Evolutionary conservation across 2,113 vertebrate species (phyloP), one percentile per base, ranked within the genome.

Genomic region (Crocuta crocuta): DNA sequence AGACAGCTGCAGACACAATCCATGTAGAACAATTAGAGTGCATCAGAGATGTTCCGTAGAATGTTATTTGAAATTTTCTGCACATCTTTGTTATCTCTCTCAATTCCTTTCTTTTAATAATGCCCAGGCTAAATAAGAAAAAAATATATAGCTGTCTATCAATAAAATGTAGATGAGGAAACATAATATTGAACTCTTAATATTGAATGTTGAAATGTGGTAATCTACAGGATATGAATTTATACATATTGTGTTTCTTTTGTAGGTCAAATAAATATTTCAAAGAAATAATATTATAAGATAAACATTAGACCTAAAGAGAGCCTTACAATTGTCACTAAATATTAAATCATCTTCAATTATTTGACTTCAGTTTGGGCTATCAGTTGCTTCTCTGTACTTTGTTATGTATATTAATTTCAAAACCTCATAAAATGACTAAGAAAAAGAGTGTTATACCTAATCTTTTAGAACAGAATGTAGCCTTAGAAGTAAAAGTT

Each of bases 401-500:
- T 89, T 73, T 50, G 31, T 66, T 53, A 45, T 28, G 5, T 26
- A 0, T 71, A 58, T 61, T 78, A 88, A 70, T 78, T 95, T 94
- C 33, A 58, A 87, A 74, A 73, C 10, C 94, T 76, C 8, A 50
- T 39, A 83, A 83, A 82, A 84, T 16, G 21, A 45, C 13, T 43
- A 55, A 68, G n/a, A 10, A 33, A 74, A 79, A 11, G 2, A 48
- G 7, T 8, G 68, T 65, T 71, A 39, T 70, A 89, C 55, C 4
- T 5, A 84, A 45, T 61, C 24, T 82, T 91, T 50, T 50, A 70
- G 35, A 93, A 93, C 4, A 91, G 2, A 28, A 31, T 28, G 1
- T 55, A 95, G 89, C 85, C 95, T 12, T 71, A 89, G 10, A 87
- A 74, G 35, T 96, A 92, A 96, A 97, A 95, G 53, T 91, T 98